Evolutionary conservation across 1,140 invertebrate species (phyloP).

Genomic region (Leguminivora glycinivorella): DNA sequence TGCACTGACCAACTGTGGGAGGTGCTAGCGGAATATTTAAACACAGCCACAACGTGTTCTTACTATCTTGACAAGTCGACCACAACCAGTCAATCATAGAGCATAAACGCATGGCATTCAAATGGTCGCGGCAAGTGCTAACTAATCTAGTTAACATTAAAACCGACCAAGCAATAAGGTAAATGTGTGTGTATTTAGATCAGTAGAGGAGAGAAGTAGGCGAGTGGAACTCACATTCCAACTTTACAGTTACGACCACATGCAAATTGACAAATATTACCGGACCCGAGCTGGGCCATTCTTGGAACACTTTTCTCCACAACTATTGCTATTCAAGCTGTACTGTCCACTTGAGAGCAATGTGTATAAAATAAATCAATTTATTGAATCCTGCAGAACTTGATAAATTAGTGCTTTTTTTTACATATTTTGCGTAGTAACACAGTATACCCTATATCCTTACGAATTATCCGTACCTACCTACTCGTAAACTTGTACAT

Average conservation of each 20-base stretch:
- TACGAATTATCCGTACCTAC: no score
- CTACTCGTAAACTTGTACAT: neutral
- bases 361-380: no score
- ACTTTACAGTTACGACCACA: conserved; percentile 59
- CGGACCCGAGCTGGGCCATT: conserved; percentile 28
- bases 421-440: no score
- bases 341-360: neutral
- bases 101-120: conserved; percentile 3
- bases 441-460: no score
- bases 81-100: conserved; percentile 10
- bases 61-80: conserved; percentile 18
- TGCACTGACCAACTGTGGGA: neutral
- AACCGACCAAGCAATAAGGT: conserved; percentile 10
- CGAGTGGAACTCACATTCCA: conserved; percentile 48
- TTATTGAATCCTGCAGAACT: no score
- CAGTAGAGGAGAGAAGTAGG: conserved; percentile 43
- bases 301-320: neutral
- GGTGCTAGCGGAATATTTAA: conserved; percentile 2
- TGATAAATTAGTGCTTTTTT: no score
- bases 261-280: conserved; percentile 68
- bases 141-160: conserved; percentile 25
- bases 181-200: conserved; percentile 35
- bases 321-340: neutral
- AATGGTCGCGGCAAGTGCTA: conserved; percentile 5
- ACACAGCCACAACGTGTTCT: neutral